These are phyloP conservation scores for Dipodomys stephensi DNA, from an alignment of 2,113 vertebrate genomes.

Conservation along the genomic window DNA sequence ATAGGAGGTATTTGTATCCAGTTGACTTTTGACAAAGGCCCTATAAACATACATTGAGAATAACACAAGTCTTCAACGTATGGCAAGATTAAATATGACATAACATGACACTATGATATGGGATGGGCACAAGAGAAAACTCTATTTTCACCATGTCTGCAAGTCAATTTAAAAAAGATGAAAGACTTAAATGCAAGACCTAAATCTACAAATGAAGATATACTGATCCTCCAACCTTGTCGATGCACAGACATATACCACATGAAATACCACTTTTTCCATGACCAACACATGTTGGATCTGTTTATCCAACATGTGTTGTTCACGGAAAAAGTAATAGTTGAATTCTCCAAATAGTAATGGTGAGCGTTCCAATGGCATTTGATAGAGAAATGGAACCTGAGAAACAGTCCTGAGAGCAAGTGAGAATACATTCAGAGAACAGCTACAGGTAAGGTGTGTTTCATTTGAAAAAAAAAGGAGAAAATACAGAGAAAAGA, in stretches of 20 bases:
- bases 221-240: background rate
- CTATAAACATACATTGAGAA: background rate
- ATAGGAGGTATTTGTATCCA: background rate
- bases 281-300: too few relatives aligned
- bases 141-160: background rate
- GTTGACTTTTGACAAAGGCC: background rate
- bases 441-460: background rate
- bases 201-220: background rate
- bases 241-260: fast-evolving
- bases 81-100: background rate
- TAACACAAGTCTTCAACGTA: background rate
- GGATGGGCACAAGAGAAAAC: background rate
- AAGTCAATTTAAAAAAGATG: background rate
- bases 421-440: background rate
- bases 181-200: background rate
- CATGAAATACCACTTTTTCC: background rate
- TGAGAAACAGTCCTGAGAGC: background rate
- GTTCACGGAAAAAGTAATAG: background rate
- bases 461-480: background rate
- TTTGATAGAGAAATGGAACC: background rate
- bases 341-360: background rate
- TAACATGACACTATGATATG: too few relatives aligned
- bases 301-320: background rate
- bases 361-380: background rate
- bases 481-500: too few relatives aligned